Percentiles rank a stretch among this genome's conserved stretches.
Conservation (phyloP, 37 sponge, comb jelly and placozoan species). For the Bolinopsis microptera region DNA sequence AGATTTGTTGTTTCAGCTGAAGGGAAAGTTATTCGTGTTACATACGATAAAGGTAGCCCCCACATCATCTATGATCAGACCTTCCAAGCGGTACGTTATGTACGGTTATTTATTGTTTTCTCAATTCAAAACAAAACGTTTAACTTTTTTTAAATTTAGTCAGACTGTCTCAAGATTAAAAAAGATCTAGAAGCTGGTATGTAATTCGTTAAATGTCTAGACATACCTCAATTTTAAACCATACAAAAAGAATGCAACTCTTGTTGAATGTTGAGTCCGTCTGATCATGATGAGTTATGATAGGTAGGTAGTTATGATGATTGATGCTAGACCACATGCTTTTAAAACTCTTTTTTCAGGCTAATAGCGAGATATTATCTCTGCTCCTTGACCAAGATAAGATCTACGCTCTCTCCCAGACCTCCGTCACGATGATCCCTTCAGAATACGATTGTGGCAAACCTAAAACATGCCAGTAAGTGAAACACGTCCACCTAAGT, state of each 20-base stretch:
- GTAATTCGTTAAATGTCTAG: too few relatives aligned
- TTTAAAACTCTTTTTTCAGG: slow-evolving; percentile 54
- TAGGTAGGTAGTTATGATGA: too few relatives aligned
- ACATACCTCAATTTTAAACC: too few relatives aligned
- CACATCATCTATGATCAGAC: slow-evolving; percentile 8
- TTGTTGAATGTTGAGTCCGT: too few relatives aligned
- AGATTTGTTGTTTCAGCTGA: background rate
- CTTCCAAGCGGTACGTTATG: background rate
- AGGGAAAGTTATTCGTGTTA: background rate
- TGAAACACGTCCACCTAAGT: background rate
- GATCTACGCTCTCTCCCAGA: background rate
- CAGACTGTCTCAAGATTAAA: too few relatives aligned
- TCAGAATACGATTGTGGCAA: slow-evolving; percentile 30
- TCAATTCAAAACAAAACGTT: too few relatives aligned
- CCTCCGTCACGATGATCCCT: slow-evolving; percentile 32
- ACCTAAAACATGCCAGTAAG: slow-evolving; percentile 34
- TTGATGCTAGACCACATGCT: too few relatives aligned
- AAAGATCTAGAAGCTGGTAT: too few relatives aligned
- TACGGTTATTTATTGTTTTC: too few relatives aligned
- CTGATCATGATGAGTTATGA: too few relatives aligned
- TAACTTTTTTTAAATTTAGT: too few relatives aligned
- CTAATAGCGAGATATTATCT: background rate
- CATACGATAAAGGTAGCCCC: background rate
- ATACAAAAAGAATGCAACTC: too few relatives aligned
- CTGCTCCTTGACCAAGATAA: background rate